A percentile compares a stretch with the other conserved stretches of the same genome.
Evolutionary conservation across 2,888 invertebrate species (phyloP).

Genomic region (Thumatha senex): DNA sequence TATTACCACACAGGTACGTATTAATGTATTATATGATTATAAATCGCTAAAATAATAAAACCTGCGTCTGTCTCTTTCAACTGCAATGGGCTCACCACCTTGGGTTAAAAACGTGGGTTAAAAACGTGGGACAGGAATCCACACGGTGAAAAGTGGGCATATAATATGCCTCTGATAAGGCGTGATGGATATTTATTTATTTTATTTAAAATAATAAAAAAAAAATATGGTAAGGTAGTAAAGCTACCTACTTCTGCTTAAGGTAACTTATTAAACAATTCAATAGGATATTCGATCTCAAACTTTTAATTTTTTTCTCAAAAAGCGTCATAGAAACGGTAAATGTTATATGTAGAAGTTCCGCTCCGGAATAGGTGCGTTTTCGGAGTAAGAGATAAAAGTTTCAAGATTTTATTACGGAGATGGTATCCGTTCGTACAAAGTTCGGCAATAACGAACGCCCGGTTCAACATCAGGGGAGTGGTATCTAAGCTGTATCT

Average conservation of each 20-base stretch:
- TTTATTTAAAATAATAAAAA: too few relatives aligned
- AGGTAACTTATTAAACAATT: slow-evolving; percentile 24
- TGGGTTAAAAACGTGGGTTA: too few relatives aligned
- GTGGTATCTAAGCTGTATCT: slow-evolving; percentile 27
- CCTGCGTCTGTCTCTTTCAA: too few relatives aligned
- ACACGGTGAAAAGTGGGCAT: too few relatives aligned
- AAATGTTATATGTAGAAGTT: slow-evolving; percentile 53
- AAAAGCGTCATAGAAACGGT: slow-evolving; percentile 34
- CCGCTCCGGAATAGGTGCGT: slow-evolving; percentile 53
- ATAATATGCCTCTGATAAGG: too few relatives aligned
- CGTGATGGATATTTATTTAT: too few relatives aligned
- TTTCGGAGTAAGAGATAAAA: slow-evolving; percentile 71
- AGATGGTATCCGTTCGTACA: slow-evolving; percentile 51
- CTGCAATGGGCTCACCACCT: too few relatives aligned
- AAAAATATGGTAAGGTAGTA: too few relatives aligned
- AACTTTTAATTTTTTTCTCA: slow-evolving; percentile 36
- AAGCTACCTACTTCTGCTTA: slow-evolving; percentile 10
- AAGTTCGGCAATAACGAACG: slow-evolving; percentile 65
- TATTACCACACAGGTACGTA: too few relatives aligned
- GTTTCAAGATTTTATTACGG: slow-evolving; percentile 73
- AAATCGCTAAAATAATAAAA: too few relatives aligned
- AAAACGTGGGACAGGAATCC: too few relatives aligned
- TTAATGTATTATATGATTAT: too few relatives aligned
- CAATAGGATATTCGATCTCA: slow-evolving; percentile 24
- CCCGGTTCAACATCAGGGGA: slow-evolving; percentile 20